These are phyloP conservation scores for Elysia chlorotica DNA, from an alignment of 1,140 invertebrate genomes.

Conservation along the genomic window DNA sequence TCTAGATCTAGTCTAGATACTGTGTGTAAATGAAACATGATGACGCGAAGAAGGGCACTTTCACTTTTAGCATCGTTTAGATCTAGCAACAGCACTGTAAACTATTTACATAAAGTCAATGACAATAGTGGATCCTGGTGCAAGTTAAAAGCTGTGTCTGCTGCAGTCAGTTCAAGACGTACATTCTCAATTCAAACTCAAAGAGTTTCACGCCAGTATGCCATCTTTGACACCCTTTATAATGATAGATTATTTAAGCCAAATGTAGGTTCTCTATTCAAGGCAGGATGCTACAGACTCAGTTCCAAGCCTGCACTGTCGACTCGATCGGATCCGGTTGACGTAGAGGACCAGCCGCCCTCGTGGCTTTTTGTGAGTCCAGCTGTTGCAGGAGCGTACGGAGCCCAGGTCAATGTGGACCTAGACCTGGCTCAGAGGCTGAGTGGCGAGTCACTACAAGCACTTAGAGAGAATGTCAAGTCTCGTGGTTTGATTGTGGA, in stretches of 20 bases:
- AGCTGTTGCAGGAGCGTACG: conserved; percentile 16
- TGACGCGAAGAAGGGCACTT: too few relatives aligned
- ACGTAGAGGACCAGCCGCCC: conserved; percentile 12
- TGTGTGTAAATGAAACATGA: too few relatives aligned
- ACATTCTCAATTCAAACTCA: not conserved
- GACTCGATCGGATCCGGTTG: too few relatives aligned
- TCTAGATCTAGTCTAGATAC: too few relatives aligned
- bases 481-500: not conserved
- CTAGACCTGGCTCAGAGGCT: conserved; percentile 6
- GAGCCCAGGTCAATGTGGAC: conserved; percentile 18
- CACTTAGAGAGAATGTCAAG: not conserved
- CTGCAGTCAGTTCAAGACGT: not conserved
- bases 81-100: too few relatives aligned
- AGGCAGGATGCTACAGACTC: not conserved
- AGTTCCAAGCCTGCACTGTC: not conserved
- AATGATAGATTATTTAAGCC: too few relatives aligned
- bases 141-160: too few relatives aligned
- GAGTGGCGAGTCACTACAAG: not conserved
- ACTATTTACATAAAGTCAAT: too few relatives aligned
- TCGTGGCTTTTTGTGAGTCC: conserved; percentile 21
- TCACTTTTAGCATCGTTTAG: too few relatives aligned
- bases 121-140: too few relatives aligned
- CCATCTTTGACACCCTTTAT: too few relatives aligned
- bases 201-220: not conserved
- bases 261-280: too few relatives aligned